A percentile compares a stretch with the other conserved stretches of the same genome.
These are phyloP conservation scores for Arbacia lixula DNA, from an alignment of 53 echinoderm and acorn worm species.

Conservation along the genomic window DNA sequence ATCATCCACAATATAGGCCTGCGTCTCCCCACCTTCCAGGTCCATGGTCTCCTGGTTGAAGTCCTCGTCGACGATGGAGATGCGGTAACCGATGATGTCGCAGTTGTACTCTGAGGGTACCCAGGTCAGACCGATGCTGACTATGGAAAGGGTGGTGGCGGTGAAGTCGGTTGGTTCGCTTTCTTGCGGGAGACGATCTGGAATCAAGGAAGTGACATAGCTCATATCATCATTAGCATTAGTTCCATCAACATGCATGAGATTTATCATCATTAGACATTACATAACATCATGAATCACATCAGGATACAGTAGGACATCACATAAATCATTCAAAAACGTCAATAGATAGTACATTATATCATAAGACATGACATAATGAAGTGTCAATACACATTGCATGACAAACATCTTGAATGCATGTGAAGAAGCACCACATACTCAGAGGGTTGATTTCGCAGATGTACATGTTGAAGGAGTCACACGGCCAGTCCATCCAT, in stretches of 20 bases:
- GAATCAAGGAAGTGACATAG: too few species aligned
- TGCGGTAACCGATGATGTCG: constrained; percentile 72
- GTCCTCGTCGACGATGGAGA: constrained; percentile 31
- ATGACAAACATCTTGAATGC: too few species aligned
- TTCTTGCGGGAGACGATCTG: constrained; percentile 24
- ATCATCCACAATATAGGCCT: constrained; percentile 36
- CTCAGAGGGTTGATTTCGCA: constrained; percentile 66
- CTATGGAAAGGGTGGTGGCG: constrained; percentile 26
- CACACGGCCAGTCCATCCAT: constrained; percentile 69
- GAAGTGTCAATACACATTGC: too few species aligned
- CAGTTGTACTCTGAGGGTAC: constrained; percentile 58
- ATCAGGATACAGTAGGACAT: too few species aligned
- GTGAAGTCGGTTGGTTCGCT: constrained; percentile 38
- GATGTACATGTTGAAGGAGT: constrained; percentile 60
- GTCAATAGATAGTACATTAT: too few species aligned
- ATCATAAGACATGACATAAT: too few species aligned
- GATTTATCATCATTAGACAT: neutral
- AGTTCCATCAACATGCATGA: neutral
- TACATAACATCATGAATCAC: too few species aligned
- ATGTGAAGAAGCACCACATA: too few species aligned
- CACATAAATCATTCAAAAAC: too few species aligned
- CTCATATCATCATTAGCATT: neutral
- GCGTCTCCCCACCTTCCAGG: constrained; percentile 40
- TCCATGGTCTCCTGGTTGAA: neutral
- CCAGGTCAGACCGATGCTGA: constrained; percentile 47